phyloP scores from a whole-genome alignment of 2,888 invertebrate species.

The Baronia brevicornis region DNA sequence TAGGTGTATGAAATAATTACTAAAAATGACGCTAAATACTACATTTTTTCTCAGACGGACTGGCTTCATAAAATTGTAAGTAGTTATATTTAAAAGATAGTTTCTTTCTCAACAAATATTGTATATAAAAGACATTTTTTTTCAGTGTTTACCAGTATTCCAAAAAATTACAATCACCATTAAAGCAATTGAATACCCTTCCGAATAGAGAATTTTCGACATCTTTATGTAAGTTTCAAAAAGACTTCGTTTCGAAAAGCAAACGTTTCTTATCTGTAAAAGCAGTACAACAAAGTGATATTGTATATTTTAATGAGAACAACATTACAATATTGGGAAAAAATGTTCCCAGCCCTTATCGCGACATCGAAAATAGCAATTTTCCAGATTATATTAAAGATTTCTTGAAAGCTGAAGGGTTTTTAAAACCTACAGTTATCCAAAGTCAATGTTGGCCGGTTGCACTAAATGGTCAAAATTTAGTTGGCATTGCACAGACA shows the following conservation, averaged over 20 bases:
- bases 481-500: conserved; percentile 91
- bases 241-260: no score
- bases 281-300: conserved; percentile 65
- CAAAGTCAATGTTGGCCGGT: conserved; percentile 92
- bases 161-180: conserved; percentile 23
- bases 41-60: conserved; percentile 9
- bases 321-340: conserved; percentile 84
- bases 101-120: background rate
- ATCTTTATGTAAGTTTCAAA: no score
- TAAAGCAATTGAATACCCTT: background rate
- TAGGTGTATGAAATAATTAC: conserved; percentile 5
- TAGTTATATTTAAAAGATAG: background rate
- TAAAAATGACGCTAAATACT: conserved; percentile 10
- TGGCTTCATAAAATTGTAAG: conserved; percentile 11
- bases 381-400: conserved; percentile 83
- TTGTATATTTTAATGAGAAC: conserved; percentile 77
- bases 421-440: conserved; percentile 84
- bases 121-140: conserved; percentile 12
- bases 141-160: conserved; percentile 38
- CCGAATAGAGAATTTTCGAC: background rate
- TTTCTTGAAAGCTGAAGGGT: conserved; percentile 77
- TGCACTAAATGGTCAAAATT: conserved; percentile 84
- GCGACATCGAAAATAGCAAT: conserved; percentile 82
- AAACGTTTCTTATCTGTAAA: conserved; percentile 45
- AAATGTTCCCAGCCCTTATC: conserved; percentile 83